Conservation (phyloP, 2,797 vertebrate species). For the Ctenochaetus hawaiiensis region DNA sequence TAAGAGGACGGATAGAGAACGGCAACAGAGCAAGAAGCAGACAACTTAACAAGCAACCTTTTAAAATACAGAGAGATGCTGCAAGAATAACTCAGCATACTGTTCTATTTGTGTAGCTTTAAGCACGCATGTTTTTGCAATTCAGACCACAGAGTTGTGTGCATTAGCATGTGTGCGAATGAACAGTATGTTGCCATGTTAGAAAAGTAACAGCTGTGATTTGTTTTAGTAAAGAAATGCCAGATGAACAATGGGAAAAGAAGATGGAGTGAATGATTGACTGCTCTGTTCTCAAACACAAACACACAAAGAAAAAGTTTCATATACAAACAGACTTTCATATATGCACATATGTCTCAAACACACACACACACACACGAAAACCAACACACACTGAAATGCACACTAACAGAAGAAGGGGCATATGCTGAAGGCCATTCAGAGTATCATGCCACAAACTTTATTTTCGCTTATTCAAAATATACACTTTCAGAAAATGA, state of each 20-base stretch:
- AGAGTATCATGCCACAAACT: not conserved
- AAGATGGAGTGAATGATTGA: slow-evolving; percentile 32
- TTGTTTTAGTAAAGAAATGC: slow-evolving; percentile 29
- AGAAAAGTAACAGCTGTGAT: slow-evolving; percentile 11
- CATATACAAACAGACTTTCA: slow-evolving; percentile 25
- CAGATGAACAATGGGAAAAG: slow-evolving; percentile 2
- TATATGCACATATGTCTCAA: slow-evolving; percentile 8
- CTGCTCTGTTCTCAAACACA: slow-evolving; percentile 23
- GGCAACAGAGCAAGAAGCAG: not conserved
- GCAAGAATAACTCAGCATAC: no score
- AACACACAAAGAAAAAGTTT: not conserved
- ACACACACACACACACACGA: not conserved
- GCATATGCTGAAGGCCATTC: not conserved
- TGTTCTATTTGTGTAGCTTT: not conserved
- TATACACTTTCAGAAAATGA: slow-evolving; percentile 19
- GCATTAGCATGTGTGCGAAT: not conserved
- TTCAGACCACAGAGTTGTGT: not conserved
- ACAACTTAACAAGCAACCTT: slow-evolving; percentile 8
- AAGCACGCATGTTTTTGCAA: not conserved
- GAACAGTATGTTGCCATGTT: not conserved
- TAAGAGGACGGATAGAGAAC: not conserved
- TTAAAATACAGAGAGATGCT: slow-evolving; percentile 15
- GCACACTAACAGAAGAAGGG: slow-evolving; percentile 7
- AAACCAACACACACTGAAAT: not conserved
- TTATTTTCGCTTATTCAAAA: slow-evolving; percentile 4